Evolutionary conservation across 2,113 vertebrate species (phyloP), one percentile per base, ranked within the genome.

Genomic region (Rhizomys pruinosus): DNA sequence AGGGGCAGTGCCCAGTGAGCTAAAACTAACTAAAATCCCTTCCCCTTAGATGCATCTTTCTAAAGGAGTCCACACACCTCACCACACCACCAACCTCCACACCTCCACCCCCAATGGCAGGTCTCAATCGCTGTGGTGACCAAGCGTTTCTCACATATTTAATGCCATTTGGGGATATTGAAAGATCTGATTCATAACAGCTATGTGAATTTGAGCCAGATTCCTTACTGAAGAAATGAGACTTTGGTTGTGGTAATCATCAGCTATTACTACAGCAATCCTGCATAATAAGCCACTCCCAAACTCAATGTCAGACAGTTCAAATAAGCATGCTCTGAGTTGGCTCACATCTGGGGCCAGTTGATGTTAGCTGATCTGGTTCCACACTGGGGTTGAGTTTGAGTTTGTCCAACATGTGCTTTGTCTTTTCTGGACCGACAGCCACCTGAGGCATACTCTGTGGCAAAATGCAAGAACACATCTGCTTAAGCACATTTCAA

Each of bases 121-220:
- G 52, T 55, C n/a, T n/a, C n/a, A n/a, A n/a, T n/a, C n/a, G n/a
- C n/a, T n/a, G n/a, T 82, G 16, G 69, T 9, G 25, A 84, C 25
- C 42, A 91, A 16, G 25, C 17, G 42, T 39, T 52, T 82, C n/a
- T 82, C 63, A 39, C 32, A 16, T 39, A 52, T 44, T n/a, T n/a
- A n/a, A 59, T 20, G 17, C 44, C 68, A 32, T 84, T 52, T 39
- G 47, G 76, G n/a, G 17, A 17, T 52, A 61, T 16, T 59, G 20
- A 80, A n/a, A 12, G n/a, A n/a, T 37, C 8, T 39, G 44, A 34
- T n/a, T 23, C 12, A 44, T 57, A 66, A 84, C 11, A 71, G 19
- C 37, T 59, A 57, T 68, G 61, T 81, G 69, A 79, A 66, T 87
- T 93, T 52, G n/a, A 84, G 92, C 84, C 5, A 81, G 72, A 87